A percentile compares a stretch with the other conserved stretches of the same genome.
phyloP scores from a whole-genome alignment of 1,140 invertebrate genomes.

The Lepidostoma basale region DNA sequence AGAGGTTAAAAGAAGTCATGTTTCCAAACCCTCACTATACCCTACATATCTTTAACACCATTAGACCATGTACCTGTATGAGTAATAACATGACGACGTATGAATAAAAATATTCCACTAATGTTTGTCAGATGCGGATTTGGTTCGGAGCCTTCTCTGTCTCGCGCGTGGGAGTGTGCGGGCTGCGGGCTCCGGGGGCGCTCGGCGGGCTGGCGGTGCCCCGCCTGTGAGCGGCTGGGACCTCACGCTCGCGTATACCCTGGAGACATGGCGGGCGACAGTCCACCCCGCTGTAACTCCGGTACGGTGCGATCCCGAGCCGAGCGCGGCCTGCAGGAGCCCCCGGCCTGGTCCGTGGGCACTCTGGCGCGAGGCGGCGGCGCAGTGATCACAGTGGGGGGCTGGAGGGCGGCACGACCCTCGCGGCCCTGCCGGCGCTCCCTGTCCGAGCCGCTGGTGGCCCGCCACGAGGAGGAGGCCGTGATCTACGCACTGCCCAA shows the following conservation, averaged over 20 bases:
- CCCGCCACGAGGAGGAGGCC: conserved; percentile 52
- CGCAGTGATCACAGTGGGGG: conserved; percentile 57
- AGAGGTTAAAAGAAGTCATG: too few relatives aligned
- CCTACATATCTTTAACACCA: too few relatives aligned
- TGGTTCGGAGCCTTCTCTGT: conserved; percentile 57
- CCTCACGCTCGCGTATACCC: conserved; percentile 58
- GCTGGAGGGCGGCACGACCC: conserved; percentile 55
- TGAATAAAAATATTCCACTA: too few relatives aligned
- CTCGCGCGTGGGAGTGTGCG: conserved; percentile 56
- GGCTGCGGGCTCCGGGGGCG: conserved; percentile 56
- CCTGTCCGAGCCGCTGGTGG: conserved; percentile 64
- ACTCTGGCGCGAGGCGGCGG: conserved; percentile 55
- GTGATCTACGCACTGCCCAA: conserved; percentile 61
- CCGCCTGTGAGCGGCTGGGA: conserved; percentile 57
- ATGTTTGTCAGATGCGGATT: conserved; percentile 46
- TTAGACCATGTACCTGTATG: too few relatives aligned
- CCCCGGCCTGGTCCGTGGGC: conserved; percentile 51
- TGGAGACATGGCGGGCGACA: conserved; percentile 53
- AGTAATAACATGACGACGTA: too few relatives aligned
- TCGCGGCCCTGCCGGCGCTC: conserved; percentile 66
- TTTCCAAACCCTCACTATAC: too few relatives aligned
- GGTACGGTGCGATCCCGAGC: conserved; percentile 61
- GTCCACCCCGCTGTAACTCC: conserved; percentile 66
- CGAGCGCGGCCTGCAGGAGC: conserved; percentile 41
- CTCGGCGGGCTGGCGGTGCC: conserved; percentile 59